Evolutionary conservation across 1,140 invertebrate species (phyloP).

Genomic region (Lasioglossum baleicum): DNA sequence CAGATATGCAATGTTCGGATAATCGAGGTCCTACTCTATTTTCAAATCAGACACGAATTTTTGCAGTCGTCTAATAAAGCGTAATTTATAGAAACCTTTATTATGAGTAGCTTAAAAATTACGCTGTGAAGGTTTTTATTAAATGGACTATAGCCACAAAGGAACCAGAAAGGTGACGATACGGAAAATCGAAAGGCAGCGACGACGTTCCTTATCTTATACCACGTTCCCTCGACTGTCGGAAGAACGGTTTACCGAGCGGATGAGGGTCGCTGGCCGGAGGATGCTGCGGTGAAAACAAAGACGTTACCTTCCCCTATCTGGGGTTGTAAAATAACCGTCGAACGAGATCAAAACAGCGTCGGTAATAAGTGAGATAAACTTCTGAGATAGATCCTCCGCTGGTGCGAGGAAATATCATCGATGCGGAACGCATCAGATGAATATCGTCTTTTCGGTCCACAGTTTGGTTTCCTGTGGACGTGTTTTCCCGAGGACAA

Average conservation of each 20-base stretch:
- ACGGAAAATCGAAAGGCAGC: slow-evolving; percentile 46
- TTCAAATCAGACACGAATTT: too few relatives aligned
- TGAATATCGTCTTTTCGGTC: background rate
- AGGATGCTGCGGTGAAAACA: slow-evolving; percentile 77
- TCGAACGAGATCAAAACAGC: slow-evolving; percentile 73
- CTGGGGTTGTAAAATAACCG: slow-evolving; percentile 79
- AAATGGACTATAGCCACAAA: too few relatives aligned
- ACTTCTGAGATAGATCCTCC: slow-evolving; percentile 67
- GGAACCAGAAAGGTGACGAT: slow-evolving; percentile 26
- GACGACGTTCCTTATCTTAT: slow-evolving; percentile 55
- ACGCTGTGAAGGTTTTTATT: too few relatives aligned
- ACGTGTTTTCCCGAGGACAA: background rate
- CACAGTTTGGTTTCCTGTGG: too few relatives aligned
- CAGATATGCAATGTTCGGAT: too few relatives aligned
- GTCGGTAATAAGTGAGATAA: slow-evolving; percentile 78
- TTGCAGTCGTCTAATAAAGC: too few relatives aligned
- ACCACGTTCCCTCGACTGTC: slow-evolving; percentile 20
- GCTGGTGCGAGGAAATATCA: slow-evolving; percentile 62
- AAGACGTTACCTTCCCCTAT: slow-evolving; percentile 77
- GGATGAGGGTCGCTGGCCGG: slow-evolving; percentile 50
- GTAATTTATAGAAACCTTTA: too few relatives aligned
- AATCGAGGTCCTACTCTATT: too few relatives aligned
- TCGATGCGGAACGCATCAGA: slow-evolving; percentile 61
- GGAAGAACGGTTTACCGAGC: slow-evolving; percentile 35
- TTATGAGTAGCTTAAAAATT: too few relatives aligned